Evolutionary conservation across 2,113 vertebrate species (phyloP).

Genomic region (Manacus vitellinus): DNA sequence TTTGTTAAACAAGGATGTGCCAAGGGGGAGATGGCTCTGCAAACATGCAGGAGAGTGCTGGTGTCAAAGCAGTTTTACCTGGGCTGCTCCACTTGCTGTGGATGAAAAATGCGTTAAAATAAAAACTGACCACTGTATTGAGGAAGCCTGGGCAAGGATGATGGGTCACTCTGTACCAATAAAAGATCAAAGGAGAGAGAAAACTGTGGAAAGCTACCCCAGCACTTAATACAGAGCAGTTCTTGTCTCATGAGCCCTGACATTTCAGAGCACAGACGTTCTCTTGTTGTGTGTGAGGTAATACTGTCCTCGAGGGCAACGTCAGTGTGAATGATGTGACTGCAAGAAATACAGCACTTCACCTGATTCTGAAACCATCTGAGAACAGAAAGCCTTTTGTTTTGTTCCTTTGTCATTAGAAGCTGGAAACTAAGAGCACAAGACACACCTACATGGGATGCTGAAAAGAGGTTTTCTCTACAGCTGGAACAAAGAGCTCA

Average conservation of each 20-base stretch:
- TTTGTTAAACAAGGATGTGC: background rate
- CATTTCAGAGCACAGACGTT: background rate
- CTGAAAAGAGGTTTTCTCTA: background rate
- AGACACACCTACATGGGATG: background rate
- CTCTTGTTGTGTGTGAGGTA: slow-evolving; percentile 3
- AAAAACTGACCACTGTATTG: background rate
- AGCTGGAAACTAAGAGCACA: background rate
- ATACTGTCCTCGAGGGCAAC: slow-evolving; percentile 4
- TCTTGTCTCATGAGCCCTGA: background rate
- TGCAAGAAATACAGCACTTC: background rate
- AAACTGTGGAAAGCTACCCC: background rate
- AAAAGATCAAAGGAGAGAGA: background rate
- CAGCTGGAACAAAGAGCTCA: background rate
- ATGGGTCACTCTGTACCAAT: background rate
- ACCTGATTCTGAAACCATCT: background rate
- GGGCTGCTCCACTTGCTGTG: background rate
- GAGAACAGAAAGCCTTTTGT: slow-evolving; percentile 14
- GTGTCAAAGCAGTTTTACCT: background rate
- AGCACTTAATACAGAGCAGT: background rate
- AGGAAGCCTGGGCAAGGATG: background rate
- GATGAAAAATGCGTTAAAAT: background rate
- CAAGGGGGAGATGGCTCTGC: background rate
- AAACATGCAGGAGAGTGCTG: background rate
- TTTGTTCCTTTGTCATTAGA: background rate
- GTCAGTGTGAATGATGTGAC: background rate